phyloP scores from a whole-genome alignment of 1,140 invertebrate species.

The Brachionus plicatilis region DNA sequence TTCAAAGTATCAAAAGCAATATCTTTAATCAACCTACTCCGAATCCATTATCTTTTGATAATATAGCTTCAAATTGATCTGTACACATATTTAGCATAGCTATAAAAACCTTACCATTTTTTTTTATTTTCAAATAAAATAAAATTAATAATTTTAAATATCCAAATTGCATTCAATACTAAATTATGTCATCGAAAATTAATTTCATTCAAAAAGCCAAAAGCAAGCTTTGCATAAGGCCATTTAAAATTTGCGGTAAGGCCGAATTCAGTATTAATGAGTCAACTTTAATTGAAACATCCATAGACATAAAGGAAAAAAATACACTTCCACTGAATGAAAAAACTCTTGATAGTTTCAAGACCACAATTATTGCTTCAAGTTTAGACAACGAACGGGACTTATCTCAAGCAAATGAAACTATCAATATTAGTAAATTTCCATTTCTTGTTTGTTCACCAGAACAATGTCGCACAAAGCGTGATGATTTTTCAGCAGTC shows the following conservation, averaged over 20 bases:
- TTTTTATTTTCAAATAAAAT: too few relatives aligned
- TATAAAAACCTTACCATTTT: background rate
- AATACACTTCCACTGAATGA: background rate
- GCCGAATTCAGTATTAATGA: background rate
- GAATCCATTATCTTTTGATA: background rate
- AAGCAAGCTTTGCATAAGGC: background rate
- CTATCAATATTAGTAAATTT: conserved; percentile 13
- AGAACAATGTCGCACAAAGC: background rate
- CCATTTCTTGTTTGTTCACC: background rate
- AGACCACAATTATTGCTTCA: background rate
- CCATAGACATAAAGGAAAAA: background rate
- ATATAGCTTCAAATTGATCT: background rate
- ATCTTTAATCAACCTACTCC: background rate
- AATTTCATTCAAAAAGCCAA: conserved; percentile 19
- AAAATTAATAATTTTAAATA: too few relatives aligned
- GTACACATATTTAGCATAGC: background rate
- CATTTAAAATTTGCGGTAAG: background rate
- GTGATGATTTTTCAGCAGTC: background rate
- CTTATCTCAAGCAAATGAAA: background rate
- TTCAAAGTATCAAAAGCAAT: background rate
- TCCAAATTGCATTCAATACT: background rate
- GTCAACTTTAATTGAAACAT: background rate
- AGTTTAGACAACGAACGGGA: conserved; percentile 12
- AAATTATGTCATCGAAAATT: background rate
- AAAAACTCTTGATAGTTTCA: background rate